Conservation (phyloP, 1,140 invertebrate genomes). For the Thalassaphorura encarpata region DNA sequence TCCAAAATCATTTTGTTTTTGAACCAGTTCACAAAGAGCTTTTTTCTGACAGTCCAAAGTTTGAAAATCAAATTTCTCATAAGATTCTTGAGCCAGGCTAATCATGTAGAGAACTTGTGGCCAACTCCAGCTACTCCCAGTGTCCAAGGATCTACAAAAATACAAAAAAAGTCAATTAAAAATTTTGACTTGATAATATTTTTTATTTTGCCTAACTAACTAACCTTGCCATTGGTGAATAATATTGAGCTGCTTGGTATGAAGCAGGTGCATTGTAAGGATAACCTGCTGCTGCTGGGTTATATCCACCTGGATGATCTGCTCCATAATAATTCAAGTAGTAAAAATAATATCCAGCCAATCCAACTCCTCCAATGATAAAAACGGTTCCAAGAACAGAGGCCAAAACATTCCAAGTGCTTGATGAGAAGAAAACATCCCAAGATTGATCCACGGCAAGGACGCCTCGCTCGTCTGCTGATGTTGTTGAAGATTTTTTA, state of each 20-base stretch:
- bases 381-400: constrained; percentile 6
- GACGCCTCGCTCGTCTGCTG: constrained; percentile 7
- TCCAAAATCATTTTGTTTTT: constrained; percentile 25
- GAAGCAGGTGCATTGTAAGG: neutral
- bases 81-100: constrained; percentile 27
- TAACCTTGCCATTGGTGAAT: constrained; percentile 14
- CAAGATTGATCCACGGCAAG: constrained; percentile 9
- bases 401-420: constrained; percentile 9
- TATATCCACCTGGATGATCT: too few species aligned
- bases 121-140: constrained; percentile 8
- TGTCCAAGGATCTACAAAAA: neutral
- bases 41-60: constrained; percentile 31
- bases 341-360: constrained; percentile 25
- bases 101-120: constrained; percentile 28
- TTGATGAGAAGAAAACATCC: neutral
- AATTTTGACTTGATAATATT: neutral
- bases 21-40: constrained; percentile 26
- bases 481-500: constrained; percentile 2
- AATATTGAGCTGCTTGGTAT: neutral
- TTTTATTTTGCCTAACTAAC: neutral
- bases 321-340: constrained; percentile 1
- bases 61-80: constrained; percentile 31
- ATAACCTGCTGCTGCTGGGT: neutral
- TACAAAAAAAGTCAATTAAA: constrained; percentile 3
- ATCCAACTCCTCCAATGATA: constrained; percentile 12